Evolutionary conservation across 2,113 vertebrate species (phyloP), one percentile per base, ranked within the genome.

Genomic region (Oryzias celebensis): DNA sequence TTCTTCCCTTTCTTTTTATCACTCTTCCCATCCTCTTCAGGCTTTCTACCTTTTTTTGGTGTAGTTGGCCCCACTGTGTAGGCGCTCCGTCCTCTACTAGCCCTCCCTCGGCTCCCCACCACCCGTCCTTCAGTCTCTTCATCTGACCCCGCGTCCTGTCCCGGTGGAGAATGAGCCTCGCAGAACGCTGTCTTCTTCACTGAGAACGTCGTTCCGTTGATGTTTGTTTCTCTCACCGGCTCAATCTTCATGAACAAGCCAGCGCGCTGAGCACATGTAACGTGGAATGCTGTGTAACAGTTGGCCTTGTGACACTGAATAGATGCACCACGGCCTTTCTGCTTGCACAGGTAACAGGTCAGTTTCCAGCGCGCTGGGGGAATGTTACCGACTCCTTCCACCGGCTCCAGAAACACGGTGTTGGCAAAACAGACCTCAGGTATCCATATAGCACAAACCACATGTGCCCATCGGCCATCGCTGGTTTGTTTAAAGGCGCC

Each of bases 181-280:
- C 97, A 99, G 79, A 94, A 99, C 1, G 96, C 96, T 0, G 96
- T 98, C 85, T 99, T 99, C 70, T 95, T 96, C 50, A 99, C 97
- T 0, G 95, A 96, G 78, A 98, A 98, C 0, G 93, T 98, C 0
- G 95, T 98, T 52, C 97, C 97, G 0, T 98, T 95, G 71, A 95
- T 77, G 54, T 91, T 94, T 54, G 95, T 98, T 85, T 98, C 97
- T 31, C 96, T 90, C 83, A 98, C 94, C 13, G 97, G 96, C 18
- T 99, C 96, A 0, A 99, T 98, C 91, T 98, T 99, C 97, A 99
- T 98, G 83, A 98, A 99, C 63, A 99, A 91, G 4, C 96, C 97
- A 0, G 96, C 95, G 4, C 93, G 92, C 82, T 99, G 96, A 7
- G 96, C 96, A 53, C 96, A 98, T 0, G 96, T 99, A 81, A 99